Percentiles rank a stretch among this genome's conserved stretches.
Conservation (phyloP, 2,888 invertebrate species). For the Drosophila neonasuta region DNA sequence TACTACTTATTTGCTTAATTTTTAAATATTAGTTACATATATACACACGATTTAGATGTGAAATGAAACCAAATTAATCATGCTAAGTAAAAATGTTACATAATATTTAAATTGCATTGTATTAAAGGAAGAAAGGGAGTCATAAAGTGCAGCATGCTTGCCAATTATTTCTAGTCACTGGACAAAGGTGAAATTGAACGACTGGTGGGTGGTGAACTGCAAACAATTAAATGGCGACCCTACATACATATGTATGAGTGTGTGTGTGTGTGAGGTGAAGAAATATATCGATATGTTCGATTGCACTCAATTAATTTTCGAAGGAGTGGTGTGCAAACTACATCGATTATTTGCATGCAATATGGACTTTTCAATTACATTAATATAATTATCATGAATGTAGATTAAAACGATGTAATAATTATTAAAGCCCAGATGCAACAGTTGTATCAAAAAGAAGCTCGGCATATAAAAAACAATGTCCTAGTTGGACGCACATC, state of each 20-base stretch:
- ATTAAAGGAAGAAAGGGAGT: too few species aligned
- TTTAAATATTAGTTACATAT: not conserved
- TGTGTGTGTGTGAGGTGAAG: slow-evolving; percentile 1
- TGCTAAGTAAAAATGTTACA: too few species aligned
- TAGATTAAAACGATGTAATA: too few species aligned
- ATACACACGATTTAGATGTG: not conserved
- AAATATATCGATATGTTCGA: slow-evolving; percentile 12
- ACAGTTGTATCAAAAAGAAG: too few species aligned
- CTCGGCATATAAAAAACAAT: not conserved
- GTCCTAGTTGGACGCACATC: slow-evolving; percentile 35
- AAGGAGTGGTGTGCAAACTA: not conserved
- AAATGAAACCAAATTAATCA: not conserved
- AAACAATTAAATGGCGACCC: slow-evolving; percentile 31
- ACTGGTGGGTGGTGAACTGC: slow-evolving; percentile 49
- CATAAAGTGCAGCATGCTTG: too few species aligned
- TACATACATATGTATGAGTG: slow-evolving; percentile 2
- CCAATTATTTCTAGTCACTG: not conserved
- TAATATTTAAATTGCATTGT: too few species aligned
- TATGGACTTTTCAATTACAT: too few species aligned
- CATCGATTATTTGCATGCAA: not conserved
- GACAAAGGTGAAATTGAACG: slow-evolving; percentile 50
- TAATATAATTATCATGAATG: too few species aligned
- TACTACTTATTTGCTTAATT: not conserved
- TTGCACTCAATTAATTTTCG: not conserved
- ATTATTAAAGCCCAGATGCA: too few species aligned